Base-by-base conservation (phyloP, 2,888 invertebrate genomes). In the Hyposoter didymator region DNA sequence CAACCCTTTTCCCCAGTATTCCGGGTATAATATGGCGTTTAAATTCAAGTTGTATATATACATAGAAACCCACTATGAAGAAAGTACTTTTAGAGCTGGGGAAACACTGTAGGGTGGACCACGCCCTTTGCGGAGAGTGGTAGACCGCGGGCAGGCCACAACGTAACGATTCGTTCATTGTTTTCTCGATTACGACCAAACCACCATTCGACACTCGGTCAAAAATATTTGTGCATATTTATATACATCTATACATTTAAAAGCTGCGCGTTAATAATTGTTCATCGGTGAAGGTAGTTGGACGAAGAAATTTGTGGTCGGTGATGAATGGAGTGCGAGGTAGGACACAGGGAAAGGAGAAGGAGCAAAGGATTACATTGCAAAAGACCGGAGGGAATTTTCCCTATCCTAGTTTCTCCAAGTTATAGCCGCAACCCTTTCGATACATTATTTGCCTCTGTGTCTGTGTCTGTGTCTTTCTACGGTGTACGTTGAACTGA, bases 141-240 rank as follows among this genome's bases (percentile, higher is more conserved):
- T 28, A 73, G 62, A 82, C 87, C 81, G 52, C 70, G 87, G 78
- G 67, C 82, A 82, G 47, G 89, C 90, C 90, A 78, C 90, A 89
- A 90, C 82, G 87, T 91, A 91, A 91, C 90, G 91, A 91, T 88
- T 84, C 64, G 55, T 43, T 66, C 69, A 89, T 90, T 90, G 89
- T 89, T 83, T 85, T 66, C 80, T 74, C 87, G 87, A 90, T 90
- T 89, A 89, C 82, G 84, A 79, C 75, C 80, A 87, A 87, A 85
- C 78, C 85, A 67, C 85, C 59, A 76, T 47, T 64, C 32, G 76
- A 55, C 69, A 67, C 69, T 64, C 74, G 84, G 47, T 66, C 64
- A 73, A 72, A 76, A 64, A 6, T 14, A 52, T 39, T 32, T n/a
- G n/a, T 39, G 8, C 28, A 19, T n/a, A 67, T 55, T 55, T 47